Conservation (phyloP, 2,113 vertebrate species). For the Erythrolamprus reginae region DNA sequence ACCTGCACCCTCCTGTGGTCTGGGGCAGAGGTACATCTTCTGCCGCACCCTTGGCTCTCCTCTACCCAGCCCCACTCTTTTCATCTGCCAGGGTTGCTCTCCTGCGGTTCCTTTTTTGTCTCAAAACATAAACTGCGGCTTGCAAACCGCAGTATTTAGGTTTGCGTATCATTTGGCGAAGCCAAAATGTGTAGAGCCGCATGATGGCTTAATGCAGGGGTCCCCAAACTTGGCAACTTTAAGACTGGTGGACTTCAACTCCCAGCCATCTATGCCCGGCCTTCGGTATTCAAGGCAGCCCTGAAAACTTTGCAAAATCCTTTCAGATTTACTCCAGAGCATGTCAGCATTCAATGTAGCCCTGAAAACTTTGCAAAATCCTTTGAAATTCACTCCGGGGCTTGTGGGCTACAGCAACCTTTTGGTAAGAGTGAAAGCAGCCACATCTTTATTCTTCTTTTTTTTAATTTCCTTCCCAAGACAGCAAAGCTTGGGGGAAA, state of each 20-base stretch:
- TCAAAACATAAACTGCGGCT: background rate
- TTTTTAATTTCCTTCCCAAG: background rate
- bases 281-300: background rate
- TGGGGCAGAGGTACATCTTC: background rate
- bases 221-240: too few relatives aligned
- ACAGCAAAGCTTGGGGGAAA: background rate
- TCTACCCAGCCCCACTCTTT: background rate
- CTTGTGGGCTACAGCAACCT: background rate
- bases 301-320: background rate
- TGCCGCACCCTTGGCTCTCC: background rate
- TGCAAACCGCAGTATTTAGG: background rate
- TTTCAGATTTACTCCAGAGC: background rate
- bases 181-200: background rate
- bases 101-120: background rate
- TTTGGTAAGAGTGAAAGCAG: background rate
- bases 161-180: background rate
- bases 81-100: background rate
- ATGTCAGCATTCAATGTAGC: background rate
- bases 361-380: background rate
- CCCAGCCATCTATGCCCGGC: too few relatives aligned
- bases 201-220: background rate
- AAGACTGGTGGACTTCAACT: too few relatives aligned
- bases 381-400: background rate
- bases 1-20: background rate
- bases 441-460: background rate